Percentiles rank a stretch among this genome's conserved stretches.
Conservation (phyloP, 2,113 vertebrate species). For the Herpailurus yagouaroundi region DNA sequence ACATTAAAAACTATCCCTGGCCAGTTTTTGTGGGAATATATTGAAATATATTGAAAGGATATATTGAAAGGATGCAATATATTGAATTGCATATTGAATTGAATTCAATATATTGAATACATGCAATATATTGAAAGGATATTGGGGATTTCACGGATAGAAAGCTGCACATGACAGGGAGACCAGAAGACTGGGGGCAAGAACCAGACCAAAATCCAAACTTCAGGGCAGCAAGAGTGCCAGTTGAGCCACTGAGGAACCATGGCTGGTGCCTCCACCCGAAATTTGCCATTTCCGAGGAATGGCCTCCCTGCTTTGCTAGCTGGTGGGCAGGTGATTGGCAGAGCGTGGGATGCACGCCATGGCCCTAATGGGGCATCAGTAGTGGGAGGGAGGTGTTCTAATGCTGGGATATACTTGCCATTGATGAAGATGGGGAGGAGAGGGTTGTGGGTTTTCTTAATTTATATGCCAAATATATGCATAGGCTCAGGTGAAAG, state of each 20-base stretch:
- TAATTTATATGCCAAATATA: background rate
- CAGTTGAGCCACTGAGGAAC: accelerated
- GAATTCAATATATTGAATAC: no score
- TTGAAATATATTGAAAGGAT: background rate
- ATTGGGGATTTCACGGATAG: background rate
- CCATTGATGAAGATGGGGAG: background rate
- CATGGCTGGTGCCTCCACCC: accelerated
- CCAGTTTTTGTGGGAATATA: background rate
- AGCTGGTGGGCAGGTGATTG: background rate
- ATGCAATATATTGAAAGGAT: background rate
- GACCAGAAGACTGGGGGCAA: background rate
- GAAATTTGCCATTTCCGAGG: no score
- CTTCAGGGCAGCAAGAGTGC: background rate
- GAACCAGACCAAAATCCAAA: background rate
- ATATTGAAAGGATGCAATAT: no score
- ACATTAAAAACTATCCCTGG: background rate
- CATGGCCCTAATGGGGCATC: accelerated
- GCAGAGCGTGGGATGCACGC: accelerated
- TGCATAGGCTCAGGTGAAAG: background rate
- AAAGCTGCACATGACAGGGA: background rate
- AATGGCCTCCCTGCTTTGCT: accelerated
- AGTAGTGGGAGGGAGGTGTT: background rate
- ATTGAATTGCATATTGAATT: no score
- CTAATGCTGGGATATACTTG: accelerated
- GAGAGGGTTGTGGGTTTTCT: background rate